Conservation (phyloP, 35 echinoderm and acorn worm genomes). For the Lytechinus variegatus region DNA sequence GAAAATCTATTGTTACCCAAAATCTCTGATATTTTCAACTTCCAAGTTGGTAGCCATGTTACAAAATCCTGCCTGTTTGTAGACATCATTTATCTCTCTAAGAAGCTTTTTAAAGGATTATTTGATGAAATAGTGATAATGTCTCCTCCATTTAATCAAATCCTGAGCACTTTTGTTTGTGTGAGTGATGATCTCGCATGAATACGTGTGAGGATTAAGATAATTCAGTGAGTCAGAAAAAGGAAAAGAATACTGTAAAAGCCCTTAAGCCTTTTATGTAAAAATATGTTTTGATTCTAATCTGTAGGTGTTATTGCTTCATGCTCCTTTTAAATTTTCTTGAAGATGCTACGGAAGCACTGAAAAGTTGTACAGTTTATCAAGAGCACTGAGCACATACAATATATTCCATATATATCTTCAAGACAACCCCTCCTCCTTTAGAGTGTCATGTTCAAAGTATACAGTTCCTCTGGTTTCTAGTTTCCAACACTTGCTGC, state of each 20-base stretch:
- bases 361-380: too few relatives aligned
- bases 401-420: too few relatives aligned
- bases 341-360: too few relatives aligned
- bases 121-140: background rate
- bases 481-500: background rate
- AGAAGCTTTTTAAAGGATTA: background rate
- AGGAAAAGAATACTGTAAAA: background rate
- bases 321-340: too few relatives aligned
- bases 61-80: background rate
- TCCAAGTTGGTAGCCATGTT: background rate
- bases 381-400: too few relatives aligned
- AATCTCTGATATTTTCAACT: background rate
- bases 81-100: background rate
- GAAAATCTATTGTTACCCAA: background rate
- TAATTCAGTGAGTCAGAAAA: background rate
- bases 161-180: background rate
- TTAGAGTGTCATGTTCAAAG: background rate
- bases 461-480: background rate
- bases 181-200: background rate
- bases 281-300: background rate
- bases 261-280: background rate
- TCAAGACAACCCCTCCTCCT: background rate
- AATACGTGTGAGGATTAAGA: background rate
- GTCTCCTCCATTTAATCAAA: background rate
- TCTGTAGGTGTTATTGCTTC: too few relatives aligned